Evolutionary conservation across 2,888 invertebrate species (phyloP), one percentile per base, ranked within the genome.

Genomic region (Eilema griseolum): DNA sequence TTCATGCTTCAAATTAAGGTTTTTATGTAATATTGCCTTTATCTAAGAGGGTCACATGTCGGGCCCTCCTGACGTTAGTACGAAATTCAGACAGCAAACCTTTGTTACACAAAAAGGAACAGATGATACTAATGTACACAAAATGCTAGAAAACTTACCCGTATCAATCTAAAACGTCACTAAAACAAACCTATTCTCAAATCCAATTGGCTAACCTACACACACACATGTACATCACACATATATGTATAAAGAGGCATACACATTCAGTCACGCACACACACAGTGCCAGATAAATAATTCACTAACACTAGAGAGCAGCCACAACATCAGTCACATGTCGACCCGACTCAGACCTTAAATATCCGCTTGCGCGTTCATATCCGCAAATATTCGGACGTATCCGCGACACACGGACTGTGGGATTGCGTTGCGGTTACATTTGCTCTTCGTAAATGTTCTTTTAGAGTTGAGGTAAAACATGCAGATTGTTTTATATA

Each of bases 301-400:
- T 87, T 81, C 80, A 79, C 79, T 69, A 71, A 70, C 71, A 62
- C 41, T 69, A 74, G 69, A 69, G 75, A 63, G 69, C 62, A 74
- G 72, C 83, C 85, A 75, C 85, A 80, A 81, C 89, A 89, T 89
- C 89, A 87, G 84, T 89, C 90, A 85, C 85, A 78, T 78, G 88
- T 88, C 88, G 80, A 85, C 88, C 86, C 79, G 75, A 72, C 84
- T 84, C 84, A 82, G 74, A 68, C 76, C 77, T 81, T 79, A 78
- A 80, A 79, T 83, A 83, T 81, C 79, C 83, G 79, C 73, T 69
- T 72, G 75, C 74, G 65, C 81, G 76, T 67, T 77, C 77, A 81
- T 82, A 82, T 77, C 79, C 79, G 77, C 82, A 81, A 79, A 81
- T 83, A 82, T 78, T 78, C 77, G 78, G 76, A 77, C 74, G 73